phyloP scores from a whole-genome alignment of 53 echinoderm and acorn worm genomes.

The Arbacia lixula region DNA sequence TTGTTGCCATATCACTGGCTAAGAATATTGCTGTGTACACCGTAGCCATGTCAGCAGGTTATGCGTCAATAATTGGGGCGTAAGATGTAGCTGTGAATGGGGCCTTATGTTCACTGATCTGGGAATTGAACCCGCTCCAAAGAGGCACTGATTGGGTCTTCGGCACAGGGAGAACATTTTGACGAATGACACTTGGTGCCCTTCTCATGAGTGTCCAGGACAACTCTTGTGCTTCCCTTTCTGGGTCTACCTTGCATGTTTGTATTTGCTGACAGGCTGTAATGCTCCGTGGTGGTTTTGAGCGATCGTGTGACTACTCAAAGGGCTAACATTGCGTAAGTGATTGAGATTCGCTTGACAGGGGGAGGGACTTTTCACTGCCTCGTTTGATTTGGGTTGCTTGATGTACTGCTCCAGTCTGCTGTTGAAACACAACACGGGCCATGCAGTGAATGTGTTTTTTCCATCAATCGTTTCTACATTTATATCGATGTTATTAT shows the following conservation, averaged over 20 bases:
- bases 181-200: background rate
- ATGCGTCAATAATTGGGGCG: constrained; percentile 49
- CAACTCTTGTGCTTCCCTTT: background rate
- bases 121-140: constrained; percentile 58
- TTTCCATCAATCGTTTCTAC: constrained; percentile 52
- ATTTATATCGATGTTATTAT: constrained; percentile 55
- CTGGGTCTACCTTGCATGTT: background rate
- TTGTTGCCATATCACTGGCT: constrained; percentile 20
- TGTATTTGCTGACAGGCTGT: background rate
- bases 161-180: background rate
- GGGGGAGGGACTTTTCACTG: background rate
- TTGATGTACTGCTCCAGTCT: background rate
- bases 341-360: constrained; percentile 1
- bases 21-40: constrained; percentile 37
- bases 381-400: background rate
- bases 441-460: constrained; percentile 57
- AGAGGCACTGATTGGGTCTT: constrained; percentile 23
- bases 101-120: background rate
- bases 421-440: constrained; percentile 53
- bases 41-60: constrained; percentile 49
- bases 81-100: constrained; percentile 31
- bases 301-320: constrained; percentile 6
- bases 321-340: constrained; percentile 33
- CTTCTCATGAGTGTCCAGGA: background rate
- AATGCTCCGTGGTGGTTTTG: constrained; percentile 5